Base-by-base conservation (phyloP, 2,888 invertebrate species). In the Dryomyza anilis region DNA sequence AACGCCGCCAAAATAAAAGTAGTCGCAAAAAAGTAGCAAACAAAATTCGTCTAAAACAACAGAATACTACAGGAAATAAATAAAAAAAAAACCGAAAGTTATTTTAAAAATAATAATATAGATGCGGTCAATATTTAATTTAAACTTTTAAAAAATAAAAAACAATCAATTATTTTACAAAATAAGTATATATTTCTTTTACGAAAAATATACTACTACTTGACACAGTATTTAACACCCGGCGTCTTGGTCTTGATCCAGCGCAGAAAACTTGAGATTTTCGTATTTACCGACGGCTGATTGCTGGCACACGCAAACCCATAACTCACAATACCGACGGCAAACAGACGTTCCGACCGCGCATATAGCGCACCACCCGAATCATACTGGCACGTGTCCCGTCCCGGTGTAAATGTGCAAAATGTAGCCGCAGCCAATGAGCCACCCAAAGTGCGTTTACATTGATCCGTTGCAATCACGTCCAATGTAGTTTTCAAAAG, bases 301-400 rank as follows among this genome's bases (percentile, higher is more conserved):
- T 71, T 72, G 1, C 81, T 73, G 10, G 84, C 89, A 73, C 89
- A 90, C 30, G 76, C 84, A 29, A 76, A 72, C 3, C 89, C 89
- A 69, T 80, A 85, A 63, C 86, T 87, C 21, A 89, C 85, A 45
- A 89, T 77, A 2, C 88, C 89, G 12, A 87, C 73, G 7, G 86
- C 75, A 70, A 84, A 83, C 2, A 85, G 73, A 55, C 85, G 81
- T 19, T 78, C 78, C 69, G 67, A 64, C 69, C 84, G 77, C 81
- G 85, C 86, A 45, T 86, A 74, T 2, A 86, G 68, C 0, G 87
- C 87, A 0, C 88, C 87, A 8, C 88, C 88, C 7, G 87, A 85
- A 70, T 86, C 86, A 66, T 78, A 81, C 76, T 86, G 86, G 64
- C 88, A 88, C 1, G 86, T 79, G 70, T 88, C 88, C 64, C 81